Base-by-base conservation (phyloP, 2,888 invertebrate species). In the Standfussiana lucernea region DNA sequence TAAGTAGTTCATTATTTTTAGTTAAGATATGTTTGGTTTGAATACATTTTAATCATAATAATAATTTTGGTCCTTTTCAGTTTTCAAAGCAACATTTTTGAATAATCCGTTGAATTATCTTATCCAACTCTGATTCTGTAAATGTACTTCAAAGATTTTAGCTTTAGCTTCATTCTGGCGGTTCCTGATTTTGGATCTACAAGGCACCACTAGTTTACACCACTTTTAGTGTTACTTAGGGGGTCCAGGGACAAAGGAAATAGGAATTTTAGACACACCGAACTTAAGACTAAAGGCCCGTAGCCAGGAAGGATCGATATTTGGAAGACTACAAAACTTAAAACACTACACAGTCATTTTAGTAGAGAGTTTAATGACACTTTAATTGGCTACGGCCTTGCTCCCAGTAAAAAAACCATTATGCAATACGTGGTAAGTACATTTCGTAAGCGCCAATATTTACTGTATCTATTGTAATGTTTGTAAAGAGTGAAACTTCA, bases 61-160 rank as follows among this genome's bases (percentile, higher is more conserved):
- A 85, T 85, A 83, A 84, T 82, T 79, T 91, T 91, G 91, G 91
- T 91, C 91, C 91, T 88, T 83, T 88, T 81, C 81, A 79, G 82
- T 77, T 83, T 79, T 79, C 42, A 35, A 83, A 72, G 66, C 74
- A 83, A 56, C 72, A 80, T 69, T 80, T 65, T 61, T 70, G 28
- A 47, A 59, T 40, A 67, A 53, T n/a, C 32, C 21, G n/a, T 35
- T 56, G 32, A 40, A 42, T 47, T 40, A 6, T 45, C 32, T 18
- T 35, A 32, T 18, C 47, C 32, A 47, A 61, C 6, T 28, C 40
- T 50, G 40, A 32, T 67, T 72, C 28, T 6, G 11, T 76, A 35
- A 53, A 40, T 32, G 24, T 53, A 1, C 42, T 62, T 10, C 10
- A 59, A 35, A 15, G 18, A 21, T 0, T 75, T 56, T 32, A 35